Base-by-base conservation (phyloP, 2,888 invertebrate genomes). In the Herminia tarsipennalis region DNA sequence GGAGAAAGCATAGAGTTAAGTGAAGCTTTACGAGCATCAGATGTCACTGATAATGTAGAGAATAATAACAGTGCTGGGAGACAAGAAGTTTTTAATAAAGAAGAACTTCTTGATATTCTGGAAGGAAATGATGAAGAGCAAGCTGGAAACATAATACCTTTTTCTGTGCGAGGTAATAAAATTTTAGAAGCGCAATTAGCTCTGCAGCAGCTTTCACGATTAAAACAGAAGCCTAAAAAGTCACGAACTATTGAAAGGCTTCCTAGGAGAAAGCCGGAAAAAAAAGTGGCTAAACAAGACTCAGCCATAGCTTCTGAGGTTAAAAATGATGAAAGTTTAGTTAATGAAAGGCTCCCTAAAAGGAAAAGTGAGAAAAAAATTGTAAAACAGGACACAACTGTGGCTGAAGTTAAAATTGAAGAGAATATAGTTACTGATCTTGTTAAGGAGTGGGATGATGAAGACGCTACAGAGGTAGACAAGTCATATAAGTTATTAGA, bases 401-500 rank as follows among this genome's bases (percentile, higher is more conserved):
- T 30, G 33, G 20, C 41, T 48, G 58, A 61, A 34, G 52, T 34
- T 32, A 75, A 73, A 50, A 46, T 66, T 32, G 66, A 81, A 42
- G 79, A 81, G 5, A 88, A 70, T 56, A 85, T 91, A 46, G 88
- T 93, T 9, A 93, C 91, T 47, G 85, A 88, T 16, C 72, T 93
- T 21, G 93, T 93, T 13, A 88, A 92, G 60, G 92, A 93, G 47
- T 93, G 93, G 85, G 86, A 89, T 53, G 88, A 86, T 67, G 92
- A 92, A 48, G 88, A 88, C 30, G 64, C 66, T 17, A 28, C 53
- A 22, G 86, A 83, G 38, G 63, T 58, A 20, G 76, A 75, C 20
- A 66, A 70, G 40, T 29, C 66, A 3, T 56, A 43, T 5, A 60
- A 68, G 9, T 10, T 63, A 13, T 24, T 62, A n/a, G 61, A 75